Percentiles rank a stretch among this genome's conserved stretches.
Evolutionary conservation across 2,113 vertebrate genomes (phyloP).

Genomic region (Sardina pilchardus): DNA sequence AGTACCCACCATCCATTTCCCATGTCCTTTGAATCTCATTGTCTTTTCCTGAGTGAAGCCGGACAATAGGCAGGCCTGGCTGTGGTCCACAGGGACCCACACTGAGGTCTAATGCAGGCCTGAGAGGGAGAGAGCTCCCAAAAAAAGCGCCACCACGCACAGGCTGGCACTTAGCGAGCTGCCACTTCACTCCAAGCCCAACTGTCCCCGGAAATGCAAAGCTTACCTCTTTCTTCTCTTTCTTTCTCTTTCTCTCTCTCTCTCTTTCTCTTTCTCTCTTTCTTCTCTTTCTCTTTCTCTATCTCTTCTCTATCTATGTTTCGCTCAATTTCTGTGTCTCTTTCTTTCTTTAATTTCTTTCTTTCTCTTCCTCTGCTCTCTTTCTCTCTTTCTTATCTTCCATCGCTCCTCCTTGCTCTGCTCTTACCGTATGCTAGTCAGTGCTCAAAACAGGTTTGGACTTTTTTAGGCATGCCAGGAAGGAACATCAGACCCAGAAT

Average conservation of each 20-base stretch:
- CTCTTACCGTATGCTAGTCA: too few species aligned
- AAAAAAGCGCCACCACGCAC: too few species aligned
- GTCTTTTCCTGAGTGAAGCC: slow-evolving; percentile 36
- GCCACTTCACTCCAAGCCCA: not conserved
- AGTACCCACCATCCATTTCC: slow-evolving; percentile 8
- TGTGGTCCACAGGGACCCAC: not conserved
- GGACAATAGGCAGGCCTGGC: slow-evolving; percentile 39
- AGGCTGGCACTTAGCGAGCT: slow-evolving; percentile 1
- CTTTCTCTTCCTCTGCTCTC: too few species aligned
- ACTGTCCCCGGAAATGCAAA: too few species aligned
- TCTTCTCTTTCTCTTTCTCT: too few species aligned
- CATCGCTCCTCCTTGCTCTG: not conserved
- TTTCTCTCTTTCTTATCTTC: not conserved
- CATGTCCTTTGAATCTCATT: slow-evolving; percentile 33
- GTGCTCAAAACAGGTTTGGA: too few species aligned
- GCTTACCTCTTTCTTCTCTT: not conserved
- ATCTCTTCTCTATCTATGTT: too few species aligned
- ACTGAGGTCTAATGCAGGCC: slow-evolving; percentile 39
- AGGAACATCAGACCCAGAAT: too few species aligned
- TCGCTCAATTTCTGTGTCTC: too few species aligned
- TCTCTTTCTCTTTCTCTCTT: not conserved
- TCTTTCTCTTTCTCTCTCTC: not conserved
- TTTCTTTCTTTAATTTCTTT: too few species aligned
- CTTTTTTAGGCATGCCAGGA: too few species aligned
- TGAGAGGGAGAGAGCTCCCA: slow-evolving; percentile 21